Percentiles rank a stretch among this genome's conserved stretches.
phyloP scores from a whole-genome alignment of 1,140 invertebrate species.

The Micrasema minimum region DNA sequence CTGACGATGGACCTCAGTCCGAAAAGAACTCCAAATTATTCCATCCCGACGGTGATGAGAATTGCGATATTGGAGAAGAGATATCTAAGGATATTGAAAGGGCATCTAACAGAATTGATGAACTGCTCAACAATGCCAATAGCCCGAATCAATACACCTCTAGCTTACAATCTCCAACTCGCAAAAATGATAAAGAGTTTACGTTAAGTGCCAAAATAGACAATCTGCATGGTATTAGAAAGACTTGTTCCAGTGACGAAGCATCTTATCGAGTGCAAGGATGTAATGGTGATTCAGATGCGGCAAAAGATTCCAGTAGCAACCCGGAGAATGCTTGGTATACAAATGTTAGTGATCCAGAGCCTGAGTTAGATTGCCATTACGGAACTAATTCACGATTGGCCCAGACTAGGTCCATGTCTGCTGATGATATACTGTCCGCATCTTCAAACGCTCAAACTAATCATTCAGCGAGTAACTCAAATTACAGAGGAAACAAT shows the following conservation, averaged over 20 bases:
- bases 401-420: slow-evolving; percentile 58
- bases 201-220: slow-evolving; percentile 65
- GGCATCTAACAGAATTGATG: slow-evolving; percentile 68
- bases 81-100: slow-evolving; percentile 68
- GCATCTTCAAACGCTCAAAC: slow-evolving; percentile 26
- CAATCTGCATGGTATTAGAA: slow-evolving; percentile 63
- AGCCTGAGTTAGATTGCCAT: slow-evolving; percentile 61
- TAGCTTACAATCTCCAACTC: not conserved
- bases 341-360: slow-evolving; percentile 64
- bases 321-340: slow-evolving; percentile 64
- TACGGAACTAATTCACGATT: slow-evolving; percentile 58
- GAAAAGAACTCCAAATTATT: slow-evolving; percentile 60
- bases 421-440: slow-evolving; percentile 60
- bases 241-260: slow-evolving; percentile 40
- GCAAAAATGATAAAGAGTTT: slow-evolving; percentile 56
- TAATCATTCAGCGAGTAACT: slow-evolving; percentile 2
- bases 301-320: slow-evolving; percentile 60
- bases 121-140: slow-evolving; percentile 62
- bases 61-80: slow-evolving; percentile 67
- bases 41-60: slow-evolving; percentile 59
- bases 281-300: not conserved
- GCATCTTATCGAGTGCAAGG: not conserved
- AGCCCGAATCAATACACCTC: not conserved
- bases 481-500: not conserved
- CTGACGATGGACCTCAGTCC: slow-evolving; percentile 60